These are phyloP conservation scores for Pandion haliaetus DNA, from an alignment of 2,113 vertebrate genomes.

Conservation along the genomic window DNA sequence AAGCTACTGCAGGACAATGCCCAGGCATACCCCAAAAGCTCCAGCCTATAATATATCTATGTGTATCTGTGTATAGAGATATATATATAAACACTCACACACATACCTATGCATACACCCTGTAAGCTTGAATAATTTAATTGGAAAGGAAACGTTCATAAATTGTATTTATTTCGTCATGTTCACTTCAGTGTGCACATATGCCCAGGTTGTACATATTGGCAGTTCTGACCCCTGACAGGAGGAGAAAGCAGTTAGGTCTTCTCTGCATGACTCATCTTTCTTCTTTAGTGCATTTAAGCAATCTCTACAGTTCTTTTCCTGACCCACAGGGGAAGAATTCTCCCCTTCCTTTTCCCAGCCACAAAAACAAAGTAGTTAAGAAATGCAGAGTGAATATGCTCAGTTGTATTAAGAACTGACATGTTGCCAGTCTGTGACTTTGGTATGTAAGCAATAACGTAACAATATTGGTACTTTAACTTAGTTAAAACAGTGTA, in stretches of 20 bases:
- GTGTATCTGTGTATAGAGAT: neutral
- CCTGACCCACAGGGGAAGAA: neutral
- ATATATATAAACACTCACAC: too few species aligned
- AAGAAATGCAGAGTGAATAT: neutral
- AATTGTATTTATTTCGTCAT: neutral
- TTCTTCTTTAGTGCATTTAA: neutral
- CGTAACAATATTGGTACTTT: neutral
- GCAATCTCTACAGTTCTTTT: neutral
- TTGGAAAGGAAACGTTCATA: neutral
- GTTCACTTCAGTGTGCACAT: neutral
- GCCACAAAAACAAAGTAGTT: neutral
- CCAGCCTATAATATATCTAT: neutral
- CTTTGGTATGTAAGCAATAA: neutral
- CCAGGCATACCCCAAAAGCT: neutral
- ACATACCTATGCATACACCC: too few species aligned
- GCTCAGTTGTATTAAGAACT: neutral
- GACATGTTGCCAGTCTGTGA: neutral
- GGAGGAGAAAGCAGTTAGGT: neutral
- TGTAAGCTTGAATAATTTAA: neutral
- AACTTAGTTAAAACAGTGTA: neutral
- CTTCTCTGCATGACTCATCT: neutral
- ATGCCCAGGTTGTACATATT: neutral
- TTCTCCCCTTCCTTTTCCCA: neutral
- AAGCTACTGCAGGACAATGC: neutral
- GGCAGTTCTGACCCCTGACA: neutral